These are phyloP conservation scores for Hippopotamyrus pictus DNA, from an alignment of 2,797 vertebrate species.

Conservation along the genomic window DNA sequence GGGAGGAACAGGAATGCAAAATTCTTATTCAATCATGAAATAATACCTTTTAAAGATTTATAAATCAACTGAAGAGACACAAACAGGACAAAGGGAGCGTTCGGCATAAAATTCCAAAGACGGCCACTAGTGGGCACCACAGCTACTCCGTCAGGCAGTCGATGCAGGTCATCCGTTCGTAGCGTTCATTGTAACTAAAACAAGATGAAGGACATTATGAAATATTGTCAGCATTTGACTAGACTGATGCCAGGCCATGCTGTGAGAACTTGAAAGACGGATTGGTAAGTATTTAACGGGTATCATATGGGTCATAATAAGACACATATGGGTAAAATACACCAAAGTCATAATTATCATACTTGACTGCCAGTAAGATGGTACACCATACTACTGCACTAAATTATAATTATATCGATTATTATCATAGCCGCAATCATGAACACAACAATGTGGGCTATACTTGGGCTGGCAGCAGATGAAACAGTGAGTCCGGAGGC, in stretches of 20 bases:
- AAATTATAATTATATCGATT: not conserved
- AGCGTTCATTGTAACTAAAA: conserved; percentile 19
- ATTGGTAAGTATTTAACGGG: not conserved
- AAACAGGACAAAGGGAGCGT: not conserved
- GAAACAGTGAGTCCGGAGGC: conserved; percentile 23
- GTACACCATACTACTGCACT: not conserved
- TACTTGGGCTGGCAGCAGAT: conserved; percentile 25
- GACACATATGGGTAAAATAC: not conserved
- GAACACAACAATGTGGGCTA: not conserved
- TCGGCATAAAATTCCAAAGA: not conserved
- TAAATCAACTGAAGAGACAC: not conserved
- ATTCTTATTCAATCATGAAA: not conserved
- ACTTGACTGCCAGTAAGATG: not conserved
- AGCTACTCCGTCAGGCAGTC: conserved; percentile 17
- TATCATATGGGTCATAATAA: not conserved
- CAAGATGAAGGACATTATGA: not conserved
- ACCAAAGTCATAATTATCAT: not conserved
- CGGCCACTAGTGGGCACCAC: not conserved
- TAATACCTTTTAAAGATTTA: not conserved
- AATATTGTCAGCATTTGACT: not conserved
- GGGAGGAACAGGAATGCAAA: not conserved
- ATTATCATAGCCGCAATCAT: not conserved
- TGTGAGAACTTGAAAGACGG: not conserved
- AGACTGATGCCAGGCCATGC: not conserved
- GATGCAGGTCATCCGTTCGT: conserved; percentile 19